Evolutionary conservation across 64 coral and sea anemone species (phyloP).

Genomic region (Dendronephthya gigantea): DNA sequence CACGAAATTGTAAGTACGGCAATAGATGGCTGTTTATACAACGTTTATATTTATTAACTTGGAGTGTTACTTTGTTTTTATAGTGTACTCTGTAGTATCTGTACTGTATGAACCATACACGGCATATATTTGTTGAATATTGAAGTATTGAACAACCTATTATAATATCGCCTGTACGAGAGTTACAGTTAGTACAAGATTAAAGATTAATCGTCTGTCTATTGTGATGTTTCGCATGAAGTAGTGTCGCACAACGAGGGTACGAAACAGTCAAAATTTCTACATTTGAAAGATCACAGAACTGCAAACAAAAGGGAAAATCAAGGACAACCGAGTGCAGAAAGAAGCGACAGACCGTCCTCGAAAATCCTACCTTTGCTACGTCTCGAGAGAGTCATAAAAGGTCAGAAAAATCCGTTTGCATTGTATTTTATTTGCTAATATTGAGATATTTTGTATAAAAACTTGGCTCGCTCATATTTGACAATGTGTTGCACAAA

Average conservation of each 20-base stretch:
- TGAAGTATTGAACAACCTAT: too few relatives aligned
- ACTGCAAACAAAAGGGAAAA: background rate
- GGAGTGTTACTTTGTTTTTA: too few relatives aligned
- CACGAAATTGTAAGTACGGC: too few relatives aligned
- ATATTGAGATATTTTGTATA: background rate
- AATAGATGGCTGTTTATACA: too few relatives aligned
- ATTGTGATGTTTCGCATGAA: background rate
- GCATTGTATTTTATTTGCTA: background rate
- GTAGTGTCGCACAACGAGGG: background rate
- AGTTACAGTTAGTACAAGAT: too few relatives aligned
- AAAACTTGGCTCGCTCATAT: background rate
- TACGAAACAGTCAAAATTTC: background rate
- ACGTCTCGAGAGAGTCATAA: background rate
- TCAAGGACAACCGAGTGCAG: slow-evolving; percentile 5
- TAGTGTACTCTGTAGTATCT: too few relatives aligned
- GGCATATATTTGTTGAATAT: too few relatives aligned
- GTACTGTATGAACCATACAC: too few relatives aligned
- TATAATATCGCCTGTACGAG: too few relatives aligned
- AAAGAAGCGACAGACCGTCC: background rate
- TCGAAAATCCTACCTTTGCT: background rate
- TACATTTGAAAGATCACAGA: background rate
- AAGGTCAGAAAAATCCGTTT: background rate
- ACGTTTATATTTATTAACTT: too few relatives aligned
- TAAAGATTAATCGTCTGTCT: too few relatives aligned
- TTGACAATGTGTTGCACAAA: background rate